A percentile compares a stretch with the other conserved stretches of the same genome.
Conservation (phyloP, 2,888 invertebrate genomes). For the Mythimna albipuncta region DNA sequence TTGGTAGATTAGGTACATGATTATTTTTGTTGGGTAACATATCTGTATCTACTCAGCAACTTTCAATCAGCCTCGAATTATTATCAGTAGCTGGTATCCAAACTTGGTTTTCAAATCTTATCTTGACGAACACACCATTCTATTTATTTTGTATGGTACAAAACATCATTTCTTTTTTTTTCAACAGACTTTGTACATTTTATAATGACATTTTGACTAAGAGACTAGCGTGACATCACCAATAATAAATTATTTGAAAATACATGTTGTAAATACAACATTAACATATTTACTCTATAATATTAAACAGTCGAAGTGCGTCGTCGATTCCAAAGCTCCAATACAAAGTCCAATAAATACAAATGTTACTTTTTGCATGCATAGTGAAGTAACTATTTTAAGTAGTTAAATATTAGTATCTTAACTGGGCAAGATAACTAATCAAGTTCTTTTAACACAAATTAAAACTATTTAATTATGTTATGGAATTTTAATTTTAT, state of each 20-base stretch:
- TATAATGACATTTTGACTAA: neutral
- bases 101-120: neutral
- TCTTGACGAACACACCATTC: neutral
- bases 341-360: slow-evolving; percentile 8
- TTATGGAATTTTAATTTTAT: too few species aligned
- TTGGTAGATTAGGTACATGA: slow-evolving; percentile 6
- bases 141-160: neutral
- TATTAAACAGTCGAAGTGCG: neutral
- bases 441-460: too few species aligned
- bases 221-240: neutral
- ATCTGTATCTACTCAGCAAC: slow-evolving; percentile 1
- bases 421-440: too few species aligned
- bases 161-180: neutral
- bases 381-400: too few species aligned
- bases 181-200: neutral
- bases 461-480: too few species aligned
- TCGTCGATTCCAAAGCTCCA: neutral
- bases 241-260: neutral
- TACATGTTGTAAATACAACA: neutral
- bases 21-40: slow-evolving; percentile 2
- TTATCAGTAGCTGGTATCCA: slow-evolving; percentile 1
- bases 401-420: too few species aligned
- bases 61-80: slow-evolving; percentile 11
- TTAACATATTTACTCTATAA: slow-evolving; percentile 7
- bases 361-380: neutral